These are phyloP conservation scores for Semicossyphus pulcher DNA, from an alignment of 2,113 vertebrate genomes.

Conservation along the genomic window DNA sequence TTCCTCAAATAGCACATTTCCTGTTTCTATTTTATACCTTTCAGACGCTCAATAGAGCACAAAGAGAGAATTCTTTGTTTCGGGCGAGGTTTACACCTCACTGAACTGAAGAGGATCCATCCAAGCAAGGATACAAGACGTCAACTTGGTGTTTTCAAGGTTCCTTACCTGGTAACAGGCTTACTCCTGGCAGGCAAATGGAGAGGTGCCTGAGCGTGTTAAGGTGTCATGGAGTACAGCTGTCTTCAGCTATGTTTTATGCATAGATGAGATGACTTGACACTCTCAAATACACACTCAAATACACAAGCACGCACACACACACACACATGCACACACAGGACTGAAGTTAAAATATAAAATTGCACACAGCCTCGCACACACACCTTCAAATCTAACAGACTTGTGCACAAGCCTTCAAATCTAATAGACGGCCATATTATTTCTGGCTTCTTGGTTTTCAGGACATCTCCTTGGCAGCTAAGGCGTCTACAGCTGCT, in stretches of 20 bases:
- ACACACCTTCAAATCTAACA: conserved; percentile 48
- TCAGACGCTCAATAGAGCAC: conserved; percentile 18
- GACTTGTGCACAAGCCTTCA: too few species aligned
- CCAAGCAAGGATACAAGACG: conserved; percentile 62
- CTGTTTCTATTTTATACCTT: conserved; percentile 16
- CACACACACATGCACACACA: conserved; percentile 11
- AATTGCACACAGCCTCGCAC: conserved; percentile 36
- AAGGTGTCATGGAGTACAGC: conserved; percentile 60
- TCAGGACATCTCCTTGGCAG: conserved; percentile 82
- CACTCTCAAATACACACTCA: conserved; percentile 11
- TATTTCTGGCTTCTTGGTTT: conserved; percentile 60
- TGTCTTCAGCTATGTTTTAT: conserved; percentile 58
- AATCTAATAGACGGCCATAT: conserved; percentile 9
- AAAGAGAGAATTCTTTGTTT: conserved; percentile 39
- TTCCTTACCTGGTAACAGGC: conserved; percentile 72
- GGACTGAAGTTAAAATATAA: conserved; percentile 27
- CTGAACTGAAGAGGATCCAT: conserved; percentile 42
- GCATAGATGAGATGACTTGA: conserved; percentile 59
- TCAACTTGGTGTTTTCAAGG: conserved; percentile 79
- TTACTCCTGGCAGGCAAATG: conserved; percentile 69
- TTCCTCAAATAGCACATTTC: background rate
- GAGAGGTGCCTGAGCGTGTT: conserved; percentile 52
- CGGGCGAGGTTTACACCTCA: conserved; percentile 56
- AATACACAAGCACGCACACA: conserved; percentile 12
- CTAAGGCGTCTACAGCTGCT: conserved; percentile 75